Conservation (phyloP, 2,888 invertebrate genomes). For the Metopia argyrocephala region DNA sequence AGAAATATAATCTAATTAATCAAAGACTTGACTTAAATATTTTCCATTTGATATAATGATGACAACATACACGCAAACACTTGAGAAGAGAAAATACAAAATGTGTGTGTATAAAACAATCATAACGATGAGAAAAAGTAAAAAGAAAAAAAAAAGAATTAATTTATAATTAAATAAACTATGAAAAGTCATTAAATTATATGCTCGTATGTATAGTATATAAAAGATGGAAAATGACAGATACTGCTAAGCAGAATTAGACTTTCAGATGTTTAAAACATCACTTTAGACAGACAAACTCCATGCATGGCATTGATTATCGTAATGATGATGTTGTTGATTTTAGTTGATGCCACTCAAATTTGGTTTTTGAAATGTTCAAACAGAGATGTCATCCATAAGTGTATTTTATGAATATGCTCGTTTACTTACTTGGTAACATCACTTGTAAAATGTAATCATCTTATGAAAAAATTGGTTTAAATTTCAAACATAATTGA, state of each 20-base stretch:
- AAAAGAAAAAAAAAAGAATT: too few species aligned
- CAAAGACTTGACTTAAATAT: background rate
- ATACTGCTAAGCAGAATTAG: background rate
- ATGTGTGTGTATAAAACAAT: background rate
- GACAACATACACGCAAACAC: background rate
- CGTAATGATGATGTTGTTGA: background rate
- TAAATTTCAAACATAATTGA: conserved; percentile 58
- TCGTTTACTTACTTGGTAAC: background rate
- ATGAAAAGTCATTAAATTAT: conserved; percentile 38
- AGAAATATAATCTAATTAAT: background rate
- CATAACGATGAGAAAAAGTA: background rate
- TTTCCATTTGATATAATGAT: background rate
- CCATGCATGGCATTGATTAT: conserved; percentile 14
- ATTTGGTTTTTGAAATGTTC: background rate
- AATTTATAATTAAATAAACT: conserved; percentile 48
- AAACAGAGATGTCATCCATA: background rate
- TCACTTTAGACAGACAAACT: background rate
- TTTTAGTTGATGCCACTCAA: conserved; percentile 17
- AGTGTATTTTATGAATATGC: too few species aligned
- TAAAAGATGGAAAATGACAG: background rate
- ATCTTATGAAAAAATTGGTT: conserved; percentile 60
- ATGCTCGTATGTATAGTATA: background rate
- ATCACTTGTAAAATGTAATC: conserved; percentile 49
- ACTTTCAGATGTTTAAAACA: background rate
- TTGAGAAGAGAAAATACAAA: background rate